Base-by-base conservation (phyloP, 2,797 vertebrate genomes). In the Microctenopoma steveboyesi region DNA sequence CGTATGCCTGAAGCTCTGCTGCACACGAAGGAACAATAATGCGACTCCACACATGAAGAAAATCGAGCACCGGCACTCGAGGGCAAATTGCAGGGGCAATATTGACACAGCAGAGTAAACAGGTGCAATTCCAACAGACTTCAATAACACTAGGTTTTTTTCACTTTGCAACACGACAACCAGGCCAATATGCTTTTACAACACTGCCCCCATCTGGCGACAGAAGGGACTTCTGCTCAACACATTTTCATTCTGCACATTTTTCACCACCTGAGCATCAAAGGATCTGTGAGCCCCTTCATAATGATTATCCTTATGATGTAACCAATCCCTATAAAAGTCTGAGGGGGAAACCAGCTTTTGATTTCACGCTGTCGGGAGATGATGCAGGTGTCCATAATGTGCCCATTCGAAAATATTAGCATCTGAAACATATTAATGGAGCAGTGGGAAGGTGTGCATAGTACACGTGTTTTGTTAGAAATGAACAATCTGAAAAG, bases 191-290 rank as follows among this genome's bases (percentile, higher is more conserved):
- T 28, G 70, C 87, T 80, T 92, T 89, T 88, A 88, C 87, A 85
- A 91, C 70, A 90, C 76, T 93, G 91, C 86, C 91, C 88, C 86
- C 92, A 33, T 76, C 84, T 89, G 91, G 43, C 40, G 1, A 5
- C 5, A 47, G 48, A 7, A 1, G 35, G 4, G 62, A 89, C 40
- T 86, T 67, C 81, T 87, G 45, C 27, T 14, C 54, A 70, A 48
- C 33, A 49, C 42, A 68, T 84, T 80, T 55, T 72, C 66, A 79
- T 73, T 85, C 66, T 61, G 67, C 68, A 57, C 75, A 75, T 82
- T 83, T 70, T 74, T 45, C 67, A 74, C 12, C 64, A 83, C 69
- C 73, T 78, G 68, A 82, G 83, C 82, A 0, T 66, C 70, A 84
- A 84, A 83, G 78, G 79, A 82, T 84, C 57, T 50, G 56, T 50